phyloP scores from a whole-genome alignment of 2,888 invertebrate species.

The Melanophora roralis region DNA sequence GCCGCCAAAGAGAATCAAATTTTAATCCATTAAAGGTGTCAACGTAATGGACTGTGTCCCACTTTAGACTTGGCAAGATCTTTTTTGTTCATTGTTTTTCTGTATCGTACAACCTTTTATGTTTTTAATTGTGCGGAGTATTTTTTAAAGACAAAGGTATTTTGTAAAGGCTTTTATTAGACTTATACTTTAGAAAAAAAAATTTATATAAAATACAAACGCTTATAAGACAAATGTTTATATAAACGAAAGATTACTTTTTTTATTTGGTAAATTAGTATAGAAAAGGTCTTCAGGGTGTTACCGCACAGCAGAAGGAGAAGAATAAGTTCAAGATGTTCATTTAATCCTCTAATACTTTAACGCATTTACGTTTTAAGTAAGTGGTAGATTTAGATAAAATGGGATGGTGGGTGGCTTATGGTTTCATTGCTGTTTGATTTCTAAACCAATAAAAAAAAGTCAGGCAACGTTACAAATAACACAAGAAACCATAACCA shows the following conservation, averaged over 20 bases:
- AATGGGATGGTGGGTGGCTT: slow-evolving; percentile 8
- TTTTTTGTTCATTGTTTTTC: too few relatives aligned
- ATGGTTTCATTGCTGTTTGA: background rate
- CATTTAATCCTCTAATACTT: slow-evolving; percentile 39
- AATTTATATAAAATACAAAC: too few relatives aligned
- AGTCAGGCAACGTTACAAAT: background rate
- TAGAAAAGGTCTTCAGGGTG: too few relatives aligned
- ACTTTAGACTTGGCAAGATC: too few relatives aligned
- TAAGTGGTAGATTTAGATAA: slow-evolving; percentile 1
- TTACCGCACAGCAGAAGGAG: background rate
- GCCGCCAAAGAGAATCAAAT: background rate
- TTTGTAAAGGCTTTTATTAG: too few relatives aligned
- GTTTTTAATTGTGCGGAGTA: too few relatives aligned
- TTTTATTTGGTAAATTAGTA: too few relatives aligned
- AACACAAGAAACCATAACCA: background rate
- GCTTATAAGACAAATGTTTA: too few relatives aligned
- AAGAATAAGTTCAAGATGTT: slow-evolving; percentile 6
- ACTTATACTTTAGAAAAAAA: too few relatives aligned
- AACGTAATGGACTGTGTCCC: background rate
- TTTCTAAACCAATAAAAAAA: background rate
- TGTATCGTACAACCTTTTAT: too few relatives aligned
- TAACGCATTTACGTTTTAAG: background rate
- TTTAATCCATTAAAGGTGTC: slow-evolving; percentile 52
- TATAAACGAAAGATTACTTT: too few relatives aligned
- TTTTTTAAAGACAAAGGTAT: too few relatives aligned